These are phyloP conservation scores for Neodiprion pinetum DNA, from an alignment of 1,140 invertebrate genomes.

Conservation along the genomic window DNA sequence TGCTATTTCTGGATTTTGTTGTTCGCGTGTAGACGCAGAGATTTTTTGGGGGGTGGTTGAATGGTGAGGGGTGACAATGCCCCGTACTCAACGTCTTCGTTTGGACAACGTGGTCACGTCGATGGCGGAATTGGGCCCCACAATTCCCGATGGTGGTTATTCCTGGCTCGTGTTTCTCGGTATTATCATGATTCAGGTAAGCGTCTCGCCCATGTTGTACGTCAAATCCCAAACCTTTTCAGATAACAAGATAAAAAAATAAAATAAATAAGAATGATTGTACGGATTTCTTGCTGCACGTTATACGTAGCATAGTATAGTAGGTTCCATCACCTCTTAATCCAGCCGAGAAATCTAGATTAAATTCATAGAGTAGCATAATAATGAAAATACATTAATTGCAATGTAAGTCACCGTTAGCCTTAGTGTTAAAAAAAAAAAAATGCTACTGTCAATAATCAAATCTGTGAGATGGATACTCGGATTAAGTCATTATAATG, in stretches of 20 bases:
- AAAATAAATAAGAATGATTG: neutral
- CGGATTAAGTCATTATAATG: no score
- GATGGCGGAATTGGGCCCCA: constrained; percentile 69
- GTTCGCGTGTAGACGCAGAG: neutral
- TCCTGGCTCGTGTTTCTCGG: constrained; percentile 70
- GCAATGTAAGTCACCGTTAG: no score
- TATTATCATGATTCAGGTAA: constrained; percentile 65
- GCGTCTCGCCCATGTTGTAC: neutral
- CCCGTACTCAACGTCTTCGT: constrained; percentile 36
- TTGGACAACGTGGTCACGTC: constrained; percentile 66
- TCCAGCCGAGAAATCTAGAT: neutral
- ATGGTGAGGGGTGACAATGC: neutral
- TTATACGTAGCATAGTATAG: neutral
- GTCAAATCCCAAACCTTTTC: neutral
- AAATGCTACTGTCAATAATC: no score
- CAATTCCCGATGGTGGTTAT: constrained; percentile 69
- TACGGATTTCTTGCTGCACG: constrained; percentile 9
- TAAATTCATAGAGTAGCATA: neutral
- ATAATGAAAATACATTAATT: no score
- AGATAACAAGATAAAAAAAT: neutral
- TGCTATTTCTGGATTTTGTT: neutral
- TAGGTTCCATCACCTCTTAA: constrained; percentile 13
- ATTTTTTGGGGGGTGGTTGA: neutral
- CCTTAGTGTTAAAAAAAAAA: no score
- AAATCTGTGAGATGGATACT: no score